Evolutionary conservation across 2,888 invertebrate species (phyloP), one percentile per base, ranked within the genome.

Genomic region (Plutella xylostella): DNA sequence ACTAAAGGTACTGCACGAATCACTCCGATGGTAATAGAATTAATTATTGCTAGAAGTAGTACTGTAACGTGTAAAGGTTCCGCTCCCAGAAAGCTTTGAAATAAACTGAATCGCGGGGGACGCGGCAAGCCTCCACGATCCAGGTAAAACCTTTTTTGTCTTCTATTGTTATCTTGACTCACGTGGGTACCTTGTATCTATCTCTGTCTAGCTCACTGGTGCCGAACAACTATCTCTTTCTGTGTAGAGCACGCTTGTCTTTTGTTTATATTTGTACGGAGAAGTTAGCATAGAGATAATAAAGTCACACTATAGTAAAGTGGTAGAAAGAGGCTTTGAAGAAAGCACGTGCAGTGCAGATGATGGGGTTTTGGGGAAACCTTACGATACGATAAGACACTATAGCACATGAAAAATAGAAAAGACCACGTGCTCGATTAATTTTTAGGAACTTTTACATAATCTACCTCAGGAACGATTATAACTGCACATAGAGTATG

Each of bases 161-260:
- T 67, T 67, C 82, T 77, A 78, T 82, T 80, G 82, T 82, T 76
- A 72, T 71, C 72, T 56, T 68, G 61, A 61, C 72, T 73, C 80
- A 79, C 78, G 79, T 82, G 79, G 72, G 69, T 59, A 61, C 56
- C 56, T 20, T 55, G n/a, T 47, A 43, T 47, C 60, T 50, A 50
- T 79, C 75, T 68, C 72, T 64, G 48, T 78, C 68, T 61, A 45
- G 46, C 66, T 49, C 49, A 51, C 51, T 49, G 48, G 39, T 44
- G 45, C 42, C 45, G 47, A 47, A 33, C 48, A 53, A 63, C 60
- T 50, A 47, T 72, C 65, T 68, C 63, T 45, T 18, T 54, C 54
- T 54, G 60, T 63, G 61, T 34, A 21, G 51, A 55, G 49, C 48
- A 55, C 49, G 47, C 52, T 50, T 54, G 61, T 21, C 72, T 74